Evolutionary conservation across 2,797 vertebrate genomes (phyloP).

Genomic region (Pagetopsis macropterus): DNA sequence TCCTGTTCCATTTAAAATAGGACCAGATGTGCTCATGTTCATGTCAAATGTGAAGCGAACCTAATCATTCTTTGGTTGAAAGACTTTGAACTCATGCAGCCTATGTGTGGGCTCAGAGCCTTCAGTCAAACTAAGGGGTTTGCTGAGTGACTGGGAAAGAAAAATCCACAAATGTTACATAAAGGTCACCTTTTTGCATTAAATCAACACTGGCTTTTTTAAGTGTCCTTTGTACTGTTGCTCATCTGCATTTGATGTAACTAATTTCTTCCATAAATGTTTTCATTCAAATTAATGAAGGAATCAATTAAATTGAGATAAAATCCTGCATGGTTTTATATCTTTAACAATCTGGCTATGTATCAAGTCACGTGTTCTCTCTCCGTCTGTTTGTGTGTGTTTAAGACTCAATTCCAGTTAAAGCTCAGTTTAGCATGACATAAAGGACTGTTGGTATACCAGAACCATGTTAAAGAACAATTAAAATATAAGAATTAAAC

Average conservation of each 20-base stretch:
- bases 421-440: no score
- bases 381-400: slow-evolving; percentile 5
- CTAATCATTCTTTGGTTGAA: slow-evolving; percentile 60
- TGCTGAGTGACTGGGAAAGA: slow-evolving; percentile 54
- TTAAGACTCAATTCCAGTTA: slow-evolving; percentile 2
- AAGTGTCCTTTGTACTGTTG: slow-evolving; percentile 2
- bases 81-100: slow-evolving; percentile 48
- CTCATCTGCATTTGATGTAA: slow-evolving; percentile 3
- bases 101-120: slow-evolving; percentile 53
- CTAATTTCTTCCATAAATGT: slow-evolving; percentile 1
- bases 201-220: slow-evolving; percentile 4
- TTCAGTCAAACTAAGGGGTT: slow-evolving; percentile 55
- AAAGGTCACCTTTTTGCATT: slow-evolving; percentile 36
- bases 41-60: slow-evolving; percentile 60
- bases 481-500: no score
- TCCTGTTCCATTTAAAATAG: slow-evolving; percentile 51
- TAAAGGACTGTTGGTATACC: no score
- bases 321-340: background rate
- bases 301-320: slow-evolving; percentile 12
- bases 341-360: background rate
- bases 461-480: no score
- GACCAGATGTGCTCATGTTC: slow-evolving; percentile 72
- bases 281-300: background rate
- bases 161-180: slow-evolving; percentile 42
- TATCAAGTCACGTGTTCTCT: background rate